Conservation (phyloP, 2,888 invertebrate genomes). For the Arenicola marina region DNA sequence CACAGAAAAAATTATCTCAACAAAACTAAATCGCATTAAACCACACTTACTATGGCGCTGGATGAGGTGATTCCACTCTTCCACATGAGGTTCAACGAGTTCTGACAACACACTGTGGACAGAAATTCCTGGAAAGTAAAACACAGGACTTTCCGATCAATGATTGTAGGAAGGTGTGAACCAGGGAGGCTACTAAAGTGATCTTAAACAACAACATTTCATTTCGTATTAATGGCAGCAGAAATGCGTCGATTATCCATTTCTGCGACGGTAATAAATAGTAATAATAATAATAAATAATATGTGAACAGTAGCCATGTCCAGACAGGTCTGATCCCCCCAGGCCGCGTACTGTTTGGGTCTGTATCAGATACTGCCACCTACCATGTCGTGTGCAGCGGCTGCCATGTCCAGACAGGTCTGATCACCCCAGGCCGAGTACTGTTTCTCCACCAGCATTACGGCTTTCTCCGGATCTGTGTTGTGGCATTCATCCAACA, state of each 20-base stretch:
- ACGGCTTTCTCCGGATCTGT: conserved; percentile 57
- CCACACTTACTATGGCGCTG: conserved; percentile 23
- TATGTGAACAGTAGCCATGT: too few relatives aligned
- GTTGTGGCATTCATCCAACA: conserved; percentile 57
- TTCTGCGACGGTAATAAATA: too few relatives aligned
- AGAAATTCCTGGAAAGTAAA: conserved; percentile 43
- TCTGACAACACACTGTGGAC: conserved; percentile 54
- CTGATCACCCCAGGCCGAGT: conserved; percentile 56
- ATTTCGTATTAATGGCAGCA: too few relatives aligned
- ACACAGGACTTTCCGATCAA: too few relatives aligned
- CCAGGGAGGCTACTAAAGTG: too few relatives aligned
- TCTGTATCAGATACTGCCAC: background rate
- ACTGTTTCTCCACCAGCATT: conserved; percentile 55
- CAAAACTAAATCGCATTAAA: too few relatives aligned
- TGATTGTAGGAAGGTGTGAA: too few relatives aligned
- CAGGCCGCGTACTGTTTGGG: background rate
- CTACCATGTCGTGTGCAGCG: conserved; percentile 47
- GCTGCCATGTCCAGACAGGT: conserved; percentile 59
- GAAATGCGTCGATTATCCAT: too few relatives aligned
- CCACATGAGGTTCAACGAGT: conserved; percentile 55
- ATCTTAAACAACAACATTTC: too few relatives aligned
- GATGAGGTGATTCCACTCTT: conserved; percentile 41
- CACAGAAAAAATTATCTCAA: too few relatives aligned
- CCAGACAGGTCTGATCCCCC: too few relatives aligned
- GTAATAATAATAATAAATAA: too few relatives aligned